Evolutionary conservation across 2,888 invertebrate genomes (phyloP).

Genomic region (Cephus rjabovi): DNA sequence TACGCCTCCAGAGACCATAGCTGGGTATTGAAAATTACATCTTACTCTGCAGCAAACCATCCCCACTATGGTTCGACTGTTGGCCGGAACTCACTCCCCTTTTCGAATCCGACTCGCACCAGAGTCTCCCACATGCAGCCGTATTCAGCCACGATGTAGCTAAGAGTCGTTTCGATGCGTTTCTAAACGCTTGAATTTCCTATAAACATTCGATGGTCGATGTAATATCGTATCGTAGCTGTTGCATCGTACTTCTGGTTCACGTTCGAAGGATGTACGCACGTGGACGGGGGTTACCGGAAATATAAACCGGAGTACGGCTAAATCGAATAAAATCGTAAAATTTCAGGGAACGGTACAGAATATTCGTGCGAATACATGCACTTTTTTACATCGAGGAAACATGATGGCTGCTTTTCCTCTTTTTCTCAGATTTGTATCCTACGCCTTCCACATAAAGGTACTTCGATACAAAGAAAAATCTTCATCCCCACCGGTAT

Average conservation of each 20-base stretch:
- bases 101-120: not conserved
- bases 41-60: conserved; percentile 51
- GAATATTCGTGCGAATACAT: not conserved
- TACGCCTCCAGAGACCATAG: conserved; percentile 46
- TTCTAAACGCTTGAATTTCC: conserved; percentile 35
- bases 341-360: not conserved
- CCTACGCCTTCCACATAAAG: not conserved
- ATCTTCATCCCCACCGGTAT: conserved; percentile 9
- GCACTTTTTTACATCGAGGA: not conserved
- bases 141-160: conserved; percentile 5
- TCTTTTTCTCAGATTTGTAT: not conserved
- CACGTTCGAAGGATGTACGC: not conserved
- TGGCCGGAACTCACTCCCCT: not conserved
- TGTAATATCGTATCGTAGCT: conserved; percentile 1
- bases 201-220: not conserved
- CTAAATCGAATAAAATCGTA: not conserved
- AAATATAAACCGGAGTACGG: not conserved
- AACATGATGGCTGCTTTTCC: not conserved
- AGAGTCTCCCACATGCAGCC: conserved; percentile 25
- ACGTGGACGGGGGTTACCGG: not conserved
- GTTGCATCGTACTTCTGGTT: conserved; percentile 19
- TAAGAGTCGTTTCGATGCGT: conserved; percentile 38
- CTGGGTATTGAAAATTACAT: conserved; percentile 65
- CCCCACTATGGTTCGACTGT: conserved; percentile 5
- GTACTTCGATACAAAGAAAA: not conserved